These are phyloP conservation scores for Eristalis pertinax DNA, from an alignment of 2,888 invertebrate genomes.

Conservation along the genomic window DNA sequence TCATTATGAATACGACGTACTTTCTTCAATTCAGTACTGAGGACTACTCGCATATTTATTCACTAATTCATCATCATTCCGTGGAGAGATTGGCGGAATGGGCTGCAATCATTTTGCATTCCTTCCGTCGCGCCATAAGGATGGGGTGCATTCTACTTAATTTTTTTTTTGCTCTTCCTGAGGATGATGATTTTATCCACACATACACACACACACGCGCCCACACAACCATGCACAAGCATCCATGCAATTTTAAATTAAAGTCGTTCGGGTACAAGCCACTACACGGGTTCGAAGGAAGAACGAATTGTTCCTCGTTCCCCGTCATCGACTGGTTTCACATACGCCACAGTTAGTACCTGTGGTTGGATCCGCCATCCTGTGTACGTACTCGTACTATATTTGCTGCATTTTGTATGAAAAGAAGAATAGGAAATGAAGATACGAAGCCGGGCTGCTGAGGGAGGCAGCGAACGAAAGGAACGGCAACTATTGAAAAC, in stretches of 20 bases:
- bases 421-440: slow-evolving; percentile 32
- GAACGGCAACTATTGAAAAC: slow-evolving; percentile 52
- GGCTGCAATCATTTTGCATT: slow-evolving; percentile 1
- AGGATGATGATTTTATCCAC: slow-evolving; percentile 52
- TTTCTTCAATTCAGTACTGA: slow-evolving; percentile 12
- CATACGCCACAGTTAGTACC: slow-evolving; percentile 50
- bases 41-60: slow-evolving; percentile 29
- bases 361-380: not conserved
- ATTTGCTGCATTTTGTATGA: slow-evolving; percentile 37
- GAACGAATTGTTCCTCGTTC: slow-evolving; percentile 9
- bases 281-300: not conserved
- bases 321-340: slow-evolving; percentile 9
- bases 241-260: slow-evolving; percentile 16
- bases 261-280: slow-evolving; percentile 16
- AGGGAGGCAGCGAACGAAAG: not conserved
- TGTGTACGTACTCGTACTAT: not conserved
- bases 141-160: slow-evolving; percentile 18
- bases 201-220: not conserved
- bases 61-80: not conserved
- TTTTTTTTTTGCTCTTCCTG: slow-evolving; percentile 44
- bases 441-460: not conserved
- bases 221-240: not conserved
- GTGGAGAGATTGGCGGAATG: not conserved
- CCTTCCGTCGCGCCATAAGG: slow-evolving; percentile 3
- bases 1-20: slow-evolving; percentile 17